These are phyloP conservation scores for Andrena camellia DNA, from an alignment of 2,888 invertebrate genomes.

Conservation along the genomic window DNA sequence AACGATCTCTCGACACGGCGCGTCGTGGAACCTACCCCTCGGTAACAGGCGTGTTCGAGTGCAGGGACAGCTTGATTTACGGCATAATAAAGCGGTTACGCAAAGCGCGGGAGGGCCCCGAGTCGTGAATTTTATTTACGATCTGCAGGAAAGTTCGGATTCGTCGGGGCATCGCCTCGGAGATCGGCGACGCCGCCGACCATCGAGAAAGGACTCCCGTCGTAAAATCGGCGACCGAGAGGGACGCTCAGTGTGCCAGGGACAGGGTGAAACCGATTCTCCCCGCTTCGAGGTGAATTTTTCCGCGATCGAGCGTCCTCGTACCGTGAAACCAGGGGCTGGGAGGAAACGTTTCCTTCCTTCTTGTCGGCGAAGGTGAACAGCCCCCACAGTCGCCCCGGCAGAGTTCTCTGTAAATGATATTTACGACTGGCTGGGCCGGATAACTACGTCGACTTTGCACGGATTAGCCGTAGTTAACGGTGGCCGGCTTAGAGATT, in stretches of 20 bases:
- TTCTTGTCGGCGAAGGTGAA: neutral
- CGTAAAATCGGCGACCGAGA: slow-evolving; percentile 47
- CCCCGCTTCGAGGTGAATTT: neutral
- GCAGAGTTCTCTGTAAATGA: slow-evolving; percentile 42
- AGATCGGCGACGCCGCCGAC: slow-evolving; percentile 45
- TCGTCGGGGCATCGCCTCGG: slow-evolving; percentile 71
- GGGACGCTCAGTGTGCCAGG: neutral
- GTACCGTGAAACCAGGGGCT: slow-evolving; percentile 44
- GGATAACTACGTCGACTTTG: slow-evolving; percentile 28
- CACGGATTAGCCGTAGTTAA: slow-evolving; percentile 50
- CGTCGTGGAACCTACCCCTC: slow-evolving; percentile 41
- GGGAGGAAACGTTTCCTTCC: slow-evolving; percentile 6
- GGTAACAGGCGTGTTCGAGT: slow-evolving; percentile 34
- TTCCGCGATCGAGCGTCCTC: slow-evolving; percentile 30
- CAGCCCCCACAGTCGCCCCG: neutral
- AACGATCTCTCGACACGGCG: slow-evolving; percentile 18
- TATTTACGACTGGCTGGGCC: slow-evolving; percentile 49
- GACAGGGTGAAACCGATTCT: slow-evolving; percentile 16
- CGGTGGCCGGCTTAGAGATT: slow-evolving; percentile 31
- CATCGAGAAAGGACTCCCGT: neutral
- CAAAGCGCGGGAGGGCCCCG: slow-evolving; percentile 64
- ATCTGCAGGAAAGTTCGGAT: slow-evolving; percentile 75
- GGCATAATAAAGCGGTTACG: slow-evolving; percentile 78
- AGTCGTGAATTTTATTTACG: slow-evolving; percentile 76
- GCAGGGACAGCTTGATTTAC: slow-evolving; percentile 70